Base-by-base conservation (phyloP, 2,888 invertebrate species). In the Metopia argyrocephala region DNA sequence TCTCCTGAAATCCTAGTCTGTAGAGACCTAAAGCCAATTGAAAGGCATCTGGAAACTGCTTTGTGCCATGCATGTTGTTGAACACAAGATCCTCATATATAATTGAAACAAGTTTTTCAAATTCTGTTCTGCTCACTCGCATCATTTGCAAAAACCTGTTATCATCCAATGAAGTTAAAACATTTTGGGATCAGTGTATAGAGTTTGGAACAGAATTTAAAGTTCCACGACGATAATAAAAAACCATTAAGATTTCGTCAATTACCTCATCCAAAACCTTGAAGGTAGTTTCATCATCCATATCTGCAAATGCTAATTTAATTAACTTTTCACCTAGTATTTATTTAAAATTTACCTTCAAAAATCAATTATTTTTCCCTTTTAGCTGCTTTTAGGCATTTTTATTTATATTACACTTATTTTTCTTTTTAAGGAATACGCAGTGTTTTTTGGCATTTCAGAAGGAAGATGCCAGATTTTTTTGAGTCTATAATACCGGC, bases 21-120 rank as follows among this genome's bases (percentile, higher is more conserved):
- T 45, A 76, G 2, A 70, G 21, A 2, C 75, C 79, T 15, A 76
- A 61, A 28, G 76, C 75, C n/a, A 79, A 38, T 25, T 79, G 75
- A 15, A 71, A 70, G 9, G 64, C 79, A 20, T 31, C 18, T 12
- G 76, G 71, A 65, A 74, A 54, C 50, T 79, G 74, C 27, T 64
- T 23, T 20, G 69, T 54, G n/a, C 54, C 50, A 54, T 54, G 28
- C 45, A 31, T 27, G 25, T 54, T 38, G 5, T 61, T 45, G 15
- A 61, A 61, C 45, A 28, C 28, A n/a, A 28, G 18, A 57, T 57
- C 28, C 9, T 28, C 28, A 28, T 5, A 28, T 7, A 28, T 28
- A 1, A 28, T 28, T 28, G 5, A 5, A 28, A 28, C 28, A 9
- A 28, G 28, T 28, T 1, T 7, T 7, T 28, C 9, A 28, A 28